Evolutionary conservation across 2,888 invertebrate species (phyloP), one percentile per base, ranked within the genome.

Genomic region (Noctua comes): DNA sequence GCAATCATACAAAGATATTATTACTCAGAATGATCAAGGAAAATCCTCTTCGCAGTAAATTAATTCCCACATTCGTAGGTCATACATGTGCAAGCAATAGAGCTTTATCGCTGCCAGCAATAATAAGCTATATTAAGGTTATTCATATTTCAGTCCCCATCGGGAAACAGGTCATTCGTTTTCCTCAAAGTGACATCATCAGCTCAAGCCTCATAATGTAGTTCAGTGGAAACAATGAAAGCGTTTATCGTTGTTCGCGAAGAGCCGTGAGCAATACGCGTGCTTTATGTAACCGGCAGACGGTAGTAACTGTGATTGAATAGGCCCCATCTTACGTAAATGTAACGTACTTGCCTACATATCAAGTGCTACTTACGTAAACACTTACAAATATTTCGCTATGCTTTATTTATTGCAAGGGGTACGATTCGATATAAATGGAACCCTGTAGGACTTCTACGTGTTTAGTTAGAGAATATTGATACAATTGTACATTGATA

Each of bases 271-370:
- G 91, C 90, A 87, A 90, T 91, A 91, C 90, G 88, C 91, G 88
- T 88, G 76, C 85, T 91, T 96, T 94, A 95, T 92, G 93, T 95
- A 96, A 96, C 91, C 88, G 83, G 91, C 92, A 94, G 93, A 94
- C 95, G 93, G 90, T 90, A 91, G 91, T 92, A 88, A 78, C 87
- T 84, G 93, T 94, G 95, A 96, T 95, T 95, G 94, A 95, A 95
- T 96, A 94, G 94, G 92, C 92, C 91, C 91, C 93, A 91, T 92
- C 95, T 96, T 96, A 95, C 95, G 95, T 95, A 96, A 96, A 94
- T 93, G 89, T 93, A 94, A 91, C 93, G 92, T 93, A 95, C 95
- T 91, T 91, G 91, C 92, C 88, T 92, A 93, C 95, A 94, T 93
- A 93, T 92, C 91, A 93, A 92, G 92, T 91, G 86, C 83, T 86